These are phyloP conservation scores for Aspidoscelis tigris DNA, from an alignment of 2,113 vertebrate genomes.

Conservation along the genomic window DNA sequence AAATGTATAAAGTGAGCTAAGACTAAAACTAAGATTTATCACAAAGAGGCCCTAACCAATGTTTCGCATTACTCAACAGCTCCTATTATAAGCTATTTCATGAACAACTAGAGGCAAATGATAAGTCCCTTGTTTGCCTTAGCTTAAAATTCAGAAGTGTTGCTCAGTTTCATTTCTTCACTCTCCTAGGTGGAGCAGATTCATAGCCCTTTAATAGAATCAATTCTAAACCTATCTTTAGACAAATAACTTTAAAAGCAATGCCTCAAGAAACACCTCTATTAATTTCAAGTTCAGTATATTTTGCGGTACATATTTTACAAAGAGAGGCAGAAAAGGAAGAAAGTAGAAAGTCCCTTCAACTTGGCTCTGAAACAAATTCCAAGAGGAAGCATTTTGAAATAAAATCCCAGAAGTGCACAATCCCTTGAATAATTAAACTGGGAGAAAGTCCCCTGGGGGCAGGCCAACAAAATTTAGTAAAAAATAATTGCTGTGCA, in stretches of 20 bases:
- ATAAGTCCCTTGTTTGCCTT: constrained; percentile 76
- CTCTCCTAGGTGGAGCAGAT: constrained; percentile 60
- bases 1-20: constrained; percentile 72
- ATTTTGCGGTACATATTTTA: constrained; percentile 63
- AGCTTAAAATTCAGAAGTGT: constrained; percentile 77
- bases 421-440: constrained; percentile 79
- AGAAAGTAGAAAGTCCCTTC: constrained; percentile 51
- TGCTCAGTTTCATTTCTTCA: constrained; percentile 73
- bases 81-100: constrained; percentile 76
- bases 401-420: constrained; percentile 81
- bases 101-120: constrained; percentile 78
- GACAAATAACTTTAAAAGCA: constrained; percentile 77
- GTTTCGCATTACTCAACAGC: constrained; percentile 78
- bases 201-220: constrained; percentile 75
- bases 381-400: constrained; percentile 74
- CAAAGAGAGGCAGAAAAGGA: constrained; percentile 41
- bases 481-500: constrained; percentile 79
- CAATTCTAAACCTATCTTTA: constrained; percentile 76
- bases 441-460: constrained; percentile 77
- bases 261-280: constrained; percentile 71
- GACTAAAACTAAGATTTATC: constrained; percentile 73
- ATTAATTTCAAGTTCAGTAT: constrained; percentile 74
- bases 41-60: constrained; percentile 72
- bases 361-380: constrained; percentile 60
- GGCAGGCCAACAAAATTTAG: constrained; percentile 74